These are phyloP conservation scores for Holothuria glaberrima DNA, from an alignment of 35 echinoderm and acorn worm genomes.

Conservation along the genomic window DNA sequence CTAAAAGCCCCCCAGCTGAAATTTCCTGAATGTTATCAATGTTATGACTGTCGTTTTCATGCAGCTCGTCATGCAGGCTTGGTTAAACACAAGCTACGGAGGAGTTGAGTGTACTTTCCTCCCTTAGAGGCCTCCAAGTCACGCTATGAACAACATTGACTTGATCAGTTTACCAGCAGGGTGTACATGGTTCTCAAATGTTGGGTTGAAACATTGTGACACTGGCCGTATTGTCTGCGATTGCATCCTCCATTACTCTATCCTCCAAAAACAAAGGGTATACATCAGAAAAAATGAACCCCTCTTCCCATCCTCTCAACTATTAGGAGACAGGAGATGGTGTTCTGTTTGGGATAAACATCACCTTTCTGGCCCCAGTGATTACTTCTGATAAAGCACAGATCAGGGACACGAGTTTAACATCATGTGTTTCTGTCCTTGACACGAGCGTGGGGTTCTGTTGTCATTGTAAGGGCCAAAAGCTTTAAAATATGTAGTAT, in stretches of 20 bases:
- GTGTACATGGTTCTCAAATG: slow-evolving; percentile 17
- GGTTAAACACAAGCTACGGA: not conserved
- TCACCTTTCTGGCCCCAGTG: too few species aligned
- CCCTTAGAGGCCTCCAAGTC: not conserved
- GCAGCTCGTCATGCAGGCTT: not conserved
- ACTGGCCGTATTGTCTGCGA: not conserved
- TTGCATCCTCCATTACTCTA: not conserved
- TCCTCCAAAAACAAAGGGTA: too few species aligned
- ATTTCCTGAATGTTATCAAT: slow-evolving; percentile 38
- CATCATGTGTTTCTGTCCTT: too few species aligned
- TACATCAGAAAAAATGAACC: too few species aligned
- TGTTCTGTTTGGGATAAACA: too few species aligned
- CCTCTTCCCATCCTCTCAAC: too few species aligned
- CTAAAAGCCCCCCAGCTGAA: not conserved
- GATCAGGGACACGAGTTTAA: too few species aligned
- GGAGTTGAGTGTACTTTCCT: slow-evolving; percentile 36
- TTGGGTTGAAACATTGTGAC: slow-evolving; percentile 29
- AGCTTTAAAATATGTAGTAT: too few species aligned
- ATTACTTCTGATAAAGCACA: too few species aligned
- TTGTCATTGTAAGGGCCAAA: too few species aligned
- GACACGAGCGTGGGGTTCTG: too few species aligned
- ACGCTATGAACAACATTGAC: slow-evolving; percentile 24
- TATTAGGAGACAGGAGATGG: too few species aligned
- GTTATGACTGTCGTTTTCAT: slow-evolving; percentile 17
- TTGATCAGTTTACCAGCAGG: slow-evolving; percentile 5